Base-by-base conservation (phyloP, 37 sponge, comb jelly and placozoan species). In the Bolinopsis microptera region DNA sequence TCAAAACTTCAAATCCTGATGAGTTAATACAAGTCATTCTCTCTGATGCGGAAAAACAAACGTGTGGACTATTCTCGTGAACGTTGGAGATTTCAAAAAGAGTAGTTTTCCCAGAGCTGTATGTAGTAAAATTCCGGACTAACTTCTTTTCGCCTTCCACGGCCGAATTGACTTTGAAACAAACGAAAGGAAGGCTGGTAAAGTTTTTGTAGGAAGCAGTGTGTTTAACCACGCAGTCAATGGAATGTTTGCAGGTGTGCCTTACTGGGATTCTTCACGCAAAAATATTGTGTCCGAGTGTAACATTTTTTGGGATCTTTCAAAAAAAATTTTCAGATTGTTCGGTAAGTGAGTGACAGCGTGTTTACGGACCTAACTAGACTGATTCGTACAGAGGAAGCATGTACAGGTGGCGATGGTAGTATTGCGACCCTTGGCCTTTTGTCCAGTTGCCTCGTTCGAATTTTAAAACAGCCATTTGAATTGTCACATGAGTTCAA, bases 91-190 rank as follows among this genome's bases (percentile, higher is more conserved):
- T 23, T 35, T 82, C 83, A 35, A 32, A 82, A 9, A 82, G 38
- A 23, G 38, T 35, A 82, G 83, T 82, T 36, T 21, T 82, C 24
- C 32, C 38, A 18, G 38, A 36, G 8, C 38, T 36, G 8, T n/a
- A 82, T 82, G 23, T 8, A 36, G 83, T 32, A 82, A 35, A 82
- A 82, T 2, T 18, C 35, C 23, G 36, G 3, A n/a, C n/a, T 18
- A 82, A 21, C 38, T 36, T 31, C 24, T 3, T 35, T 13, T 35
- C 83, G 8, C 38, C 31, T 9, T 23, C 8, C 3, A 8, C 38
- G 5, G 83, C 83, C 5, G 83, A 82, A 21, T 32, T 9, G 23
- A 82, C 83, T 35, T 35, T 82, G 83, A 82, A 82, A 35, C 32
- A 37, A 23, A 35, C 83, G 5, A 37, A 32, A 35, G 9, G 22